phyloP scores from a whole-genome alignment of 2,797 vertebrate species.

The Ambastaia sidthimunki region DNA sequence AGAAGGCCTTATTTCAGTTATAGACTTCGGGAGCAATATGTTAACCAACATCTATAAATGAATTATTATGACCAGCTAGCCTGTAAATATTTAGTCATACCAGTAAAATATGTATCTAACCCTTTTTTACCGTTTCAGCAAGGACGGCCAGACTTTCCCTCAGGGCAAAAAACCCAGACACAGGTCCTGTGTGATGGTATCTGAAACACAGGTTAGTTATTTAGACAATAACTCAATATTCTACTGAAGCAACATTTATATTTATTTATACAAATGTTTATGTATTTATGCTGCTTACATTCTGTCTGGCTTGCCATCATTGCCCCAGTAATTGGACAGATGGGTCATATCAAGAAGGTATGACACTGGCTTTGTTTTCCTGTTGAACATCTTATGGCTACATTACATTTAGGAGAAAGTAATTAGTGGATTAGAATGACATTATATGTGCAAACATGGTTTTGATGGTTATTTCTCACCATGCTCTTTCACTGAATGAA shows the following conservation, averaged over 20 bases:
- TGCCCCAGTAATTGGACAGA: slow-evolving; percentile 92
- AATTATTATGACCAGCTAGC: neutral
- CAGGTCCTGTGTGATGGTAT: slow-evolving; percentile 91
- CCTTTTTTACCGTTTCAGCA: slow-evolving; percentile 79
- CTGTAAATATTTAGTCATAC: slow-evolving; percentile 4
- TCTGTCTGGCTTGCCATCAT: slow-evolving; percentile 79
- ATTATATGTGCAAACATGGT: slow-evolving; percentile 9
- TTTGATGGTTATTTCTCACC: slow-evolving; percentile 71
- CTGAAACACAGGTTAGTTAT: slow-evolving; percentile 70
- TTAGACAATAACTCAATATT: neutral
- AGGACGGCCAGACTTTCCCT: slow-evolving; percentile 90
- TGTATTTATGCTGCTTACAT: slow-evolving; percentile 66
- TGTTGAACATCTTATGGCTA: slow-evolving; percentile 89
- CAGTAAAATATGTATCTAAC: slow-evolving; percentile 5
- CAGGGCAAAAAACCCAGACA: slow-evolving; percentile 84
- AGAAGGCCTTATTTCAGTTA: neutral
- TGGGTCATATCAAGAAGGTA: slow-evolving; percentile 87
- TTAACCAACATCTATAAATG: neutral
- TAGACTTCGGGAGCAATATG: neutral
- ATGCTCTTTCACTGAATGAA: slow-evolving; percentile 92
- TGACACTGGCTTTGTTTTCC: slow-evolving; percentile 87
- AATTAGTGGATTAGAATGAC: slow-evolving; percentile 1
- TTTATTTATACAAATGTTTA: too few relatives aligned
- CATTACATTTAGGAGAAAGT: slow-evolving; percentile 22
- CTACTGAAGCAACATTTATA: neutral